A percentile compares a stretch with the other conserved stretches of the same genome.
phyloP scores from a whole-genome alignment of 2,888 invertebrate genomes.

The Pharmacophagus antenor region DNA sequence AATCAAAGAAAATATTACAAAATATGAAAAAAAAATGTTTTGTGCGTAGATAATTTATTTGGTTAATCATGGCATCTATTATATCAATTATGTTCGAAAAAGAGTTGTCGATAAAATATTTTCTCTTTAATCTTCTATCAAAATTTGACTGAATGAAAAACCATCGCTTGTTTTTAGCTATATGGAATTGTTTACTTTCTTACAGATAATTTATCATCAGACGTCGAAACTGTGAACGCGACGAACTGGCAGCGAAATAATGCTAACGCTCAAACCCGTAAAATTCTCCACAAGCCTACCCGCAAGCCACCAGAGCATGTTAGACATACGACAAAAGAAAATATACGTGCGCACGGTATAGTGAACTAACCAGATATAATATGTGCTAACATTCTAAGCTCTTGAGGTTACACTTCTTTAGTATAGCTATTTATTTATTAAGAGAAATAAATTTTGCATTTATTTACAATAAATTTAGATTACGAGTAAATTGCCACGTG shows the following conservation, averaged over 20 bases:
- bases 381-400: slow-evolving; percentile 15
- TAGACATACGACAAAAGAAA: slow-evolving; percentile 30
- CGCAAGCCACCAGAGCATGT: slow-evolving; percentile 32
- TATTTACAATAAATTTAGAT: neutral
- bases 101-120: too few species aligned
- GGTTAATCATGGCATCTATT: too few species aligned
- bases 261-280: slow-evolving; percentile 43
- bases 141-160: too few species aligned
- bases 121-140: too few species aligned
- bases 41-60: too few species aligned
- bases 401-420: slow-evolving; percentile 2
- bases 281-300: slow-evolving; percentile 31
- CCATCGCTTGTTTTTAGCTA: too few species aligned
- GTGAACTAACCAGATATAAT: neutral
- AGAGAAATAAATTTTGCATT: neutral
- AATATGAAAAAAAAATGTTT: too few species aligned
- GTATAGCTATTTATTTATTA: neutral
- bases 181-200: neutral
- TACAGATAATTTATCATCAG: slow-evolving; percentile 54
- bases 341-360: slow-evolving; percentile 34
- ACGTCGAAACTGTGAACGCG: slow-evolving; percentile 45
- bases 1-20: too few species aligned
- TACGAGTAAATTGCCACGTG: neutral
- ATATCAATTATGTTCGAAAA: too few species aligned
- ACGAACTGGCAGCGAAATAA: slow-evolving; percentile 54